Conservation (phyloP, 92 coral and sea anemone species). For the Anthopleura xanthogrammica region DNA sequence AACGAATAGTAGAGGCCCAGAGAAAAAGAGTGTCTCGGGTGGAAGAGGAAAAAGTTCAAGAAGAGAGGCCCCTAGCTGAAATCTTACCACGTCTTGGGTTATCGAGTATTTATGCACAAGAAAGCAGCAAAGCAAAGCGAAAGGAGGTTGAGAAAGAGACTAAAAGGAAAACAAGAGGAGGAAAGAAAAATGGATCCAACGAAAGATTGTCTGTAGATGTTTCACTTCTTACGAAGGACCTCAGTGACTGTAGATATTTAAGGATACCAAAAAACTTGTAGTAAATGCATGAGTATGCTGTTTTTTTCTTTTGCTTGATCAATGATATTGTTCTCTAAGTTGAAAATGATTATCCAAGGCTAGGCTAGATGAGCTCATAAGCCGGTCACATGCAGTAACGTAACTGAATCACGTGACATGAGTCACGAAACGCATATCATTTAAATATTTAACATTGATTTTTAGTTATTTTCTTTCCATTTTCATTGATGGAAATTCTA, state of each 20-base stretch:
- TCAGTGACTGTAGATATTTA: constrained; percentile 38
- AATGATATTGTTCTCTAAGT: too few species aligned
- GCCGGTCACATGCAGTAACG: too few species aligned
- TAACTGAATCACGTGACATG: too few species aligned
- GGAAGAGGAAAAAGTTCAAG: background rate
- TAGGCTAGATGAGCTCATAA: too few species aligned
- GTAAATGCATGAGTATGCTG: background rate
- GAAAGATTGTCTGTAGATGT: background rate
- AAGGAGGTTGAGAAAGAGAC: background rate
- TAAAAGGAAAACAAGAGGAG: background rate
- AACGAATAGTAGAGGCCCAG: background rate
- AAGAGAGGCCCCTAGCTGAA: constrained; percentile 15
- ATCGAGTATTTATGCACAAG: constrained; percentile 29
- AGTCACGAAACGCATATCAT: too few species aligned
- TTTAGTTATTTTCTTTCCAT: too few species aligned
- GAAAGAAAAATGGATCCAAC: background rate
- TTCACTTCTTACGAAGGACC: constrained; percentile 10
- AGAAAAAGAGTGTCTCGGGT: background rate
- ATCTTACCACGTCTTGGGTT: constrained; percentile 24
- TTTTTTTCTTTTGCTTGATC: too few species aligned
- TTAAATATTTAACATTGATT: background rate
- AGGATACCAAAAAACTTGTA: constrained; percentile 13
- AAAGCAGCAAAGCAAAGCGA: constrained; percentile 9
- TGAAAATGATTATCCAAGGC: too few species aligned
- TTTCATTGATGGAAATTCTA: too few species aligned